phyloP scores from a whole-genome alignment of 2,113 vertebrate genomes.

The Dendropsophus ebraccatus region DNA sequence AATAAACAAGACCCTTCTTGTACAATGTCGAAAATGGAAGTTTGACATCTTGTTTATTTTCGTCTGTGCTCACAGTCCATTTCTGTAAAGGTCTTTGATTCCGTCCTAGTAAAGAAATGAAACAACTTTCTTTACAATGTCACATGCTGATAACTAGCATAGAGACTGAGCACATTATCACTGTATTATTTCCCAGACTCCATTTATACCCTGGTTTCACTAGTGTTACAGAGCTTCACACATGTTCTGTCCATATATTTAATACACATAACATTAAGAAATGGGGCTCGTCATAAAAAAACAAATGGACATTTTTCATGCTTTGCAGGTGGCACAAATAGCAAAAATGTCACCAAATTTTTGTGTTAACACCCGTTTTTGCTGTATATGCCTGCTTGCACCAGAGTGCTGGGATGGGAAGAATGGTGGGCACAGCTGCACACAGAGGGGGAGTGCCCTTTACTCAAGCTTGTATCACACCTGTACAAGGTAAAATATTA shows the following conservation, averaged over 20 bases:
- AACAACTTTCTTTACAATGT: conserved; percentile 42
- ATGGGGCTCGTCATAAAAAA: background rate
- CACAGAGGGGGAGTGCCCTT: too few relatives aligned
- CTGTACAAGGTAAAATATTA: too few relatives aligned
- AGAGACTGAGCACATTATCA: conserved; percentile 2
- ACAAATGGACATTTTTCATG: too few relatives aligned
- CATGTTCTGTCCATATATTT: background rate
- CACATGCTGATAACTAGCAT: conserved; percentile 38
- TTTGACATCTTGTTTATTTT: conserved; percentile 59
- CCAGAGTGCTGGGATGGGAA: too few relatives aligned
- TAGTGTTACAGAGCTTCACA: background rate
- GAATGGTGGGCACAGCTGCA: too few relatives aligned
- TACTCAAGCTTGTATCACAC: too few relatives aligned
- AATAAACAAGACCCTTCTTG: conserved; percentile 58
- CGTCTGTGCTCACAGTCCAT: conserved; percentile 47
- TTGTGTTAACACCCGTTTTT: too few relatives aligned
- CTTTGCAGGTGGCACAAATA: too few relatives aligned
- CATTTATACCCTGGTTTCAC: background rate
- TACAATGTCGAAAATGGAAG: conserved; percentile 57
- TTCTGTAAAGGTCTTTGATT: conserved; percentile 53
- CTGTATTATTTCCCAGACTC: background rate
- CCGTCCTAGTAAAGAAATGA: conserved; percentile 32
- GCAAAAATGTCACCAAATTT: too few relatives aligned
- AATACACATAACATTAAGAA: background rate
- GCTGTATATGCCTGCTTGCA: too few relatives aligned